Evolutionary conservation across 2,113 vertebrate genomes (phyloP).

Genomic region (Urocitellus parryii): DNA sequence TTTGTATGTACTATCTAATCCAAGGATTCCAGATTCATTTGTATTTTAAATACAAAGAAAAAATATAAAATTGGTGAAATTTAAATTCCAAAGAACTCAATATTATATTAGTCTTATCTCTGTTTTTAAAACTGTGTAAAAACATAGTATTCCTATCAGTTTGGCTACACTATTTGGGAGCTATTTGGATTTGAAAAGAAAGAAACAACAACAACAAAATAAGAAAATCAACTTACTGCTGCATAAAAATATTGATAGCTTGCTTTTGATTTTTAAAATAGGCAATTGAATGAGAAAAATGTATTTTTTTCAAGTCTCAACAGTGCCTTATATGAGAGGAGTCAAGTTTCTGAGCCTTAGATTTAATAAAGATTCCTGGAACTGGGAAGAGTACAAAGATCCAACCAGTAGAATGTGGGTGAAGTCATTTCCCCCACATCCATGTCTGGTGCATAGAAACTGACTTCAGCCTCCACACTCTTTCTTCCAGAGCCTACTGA

Average conservation of each 20-base stretch:
- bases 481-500: not conserved
- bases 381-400: not conserved
- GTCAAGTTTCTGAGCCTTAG: not conserved
- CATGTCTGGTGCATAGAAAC: not conserved
- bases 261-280: slow-evolving; percentile 37
- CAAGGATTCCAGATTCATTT: slow-evolving; percentile 14
- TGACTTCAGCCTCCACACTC: not conserved
- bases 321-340: not conserved
- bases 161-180: not conserved
- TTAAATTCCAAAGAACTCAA: not conserved
- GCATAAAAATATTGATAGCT: not conserved
- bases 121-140: not conserved
- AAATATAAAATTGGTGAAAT: not conserved
- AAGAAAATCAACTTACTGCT: not conserved
- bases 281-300: not conserved
- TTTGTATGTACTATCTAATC: not conserved
- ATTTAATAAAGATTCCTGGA: not conserved
- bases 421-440: not conserved
- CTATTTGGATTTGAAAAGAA: slow-evolving; percentile 26
- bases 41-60: not conserved
- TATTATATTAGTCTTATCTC: not conserved
- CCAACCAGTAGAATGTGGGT: not conserved
- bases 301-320: slow-evolving; percentile 26
- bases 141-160: not conserved
- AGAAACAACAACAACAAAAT: not conserved